Evolutionary conservation across 2,797 vertebrate species (phyloP).

Genomic region (Liasis olivaceus): DNA sequence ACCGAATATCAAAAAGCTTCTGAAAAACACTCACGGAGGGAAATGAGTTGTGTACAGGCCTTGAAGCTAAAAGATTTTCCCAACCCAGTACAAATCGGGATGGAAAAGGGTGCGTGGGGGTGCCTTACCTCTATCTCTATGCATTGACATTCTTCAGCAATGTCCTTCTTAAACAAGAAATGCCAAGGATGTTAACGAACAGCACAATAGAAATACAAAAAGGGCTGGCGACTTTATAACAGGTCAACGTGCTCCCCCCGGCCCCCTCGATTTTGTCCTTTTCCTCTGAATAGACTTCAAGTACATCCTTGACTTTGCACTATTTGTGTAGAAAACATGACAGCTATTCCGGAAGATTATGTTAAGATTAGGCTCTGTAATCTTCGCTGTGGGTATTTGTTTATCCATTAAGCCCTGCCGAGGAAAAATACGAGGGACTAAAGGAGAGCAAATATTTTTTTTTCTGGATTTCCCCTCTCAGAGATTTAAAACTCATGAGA

Average conservation of each 20-base stretch:
- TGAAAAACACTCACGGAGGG: neutral
- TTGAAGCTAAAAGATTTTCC: neutral
- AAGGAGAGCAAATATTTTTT: neutral
- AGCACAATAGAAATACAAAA: neutral
- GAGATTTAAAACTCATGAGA: neutral
- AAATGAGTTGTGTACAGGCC: neutral
- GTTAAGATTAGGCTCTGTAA: neutral
- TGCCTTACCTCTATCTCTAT: too few species aligned
- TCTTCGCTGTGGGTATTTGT: neutral
- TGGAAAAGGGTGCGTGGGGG: too few species aligned
- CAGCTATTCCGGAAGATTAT: neutral
- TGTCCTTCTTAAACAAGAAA: neutral
- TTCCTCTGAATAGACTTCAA: neutral
- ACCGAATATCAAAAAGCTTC: too few species aligned
- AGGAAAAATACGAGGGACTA: neutral
- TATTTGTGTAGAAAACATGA: neutral
- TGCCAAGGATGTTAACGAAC: neutral
- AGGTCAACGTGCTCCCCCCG: slow-evolving; percentile 43
- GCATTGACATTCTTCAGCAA: neutral
- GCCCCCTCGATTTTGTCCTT: neutral
- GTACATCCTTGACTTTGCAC: neutral
- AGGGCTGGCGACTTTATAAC: neutral
- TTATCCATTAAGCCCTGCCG: neutral
- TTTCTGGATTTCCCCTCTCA: neutral
- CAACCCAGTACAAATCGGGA: neutral